Percentiles rank a stretch among this genome's conserved stretches.
Evolutionary conservation across 2,113 vertebrate species (phyloP).

Genomic region (Chionomys nivalis): DNA sequence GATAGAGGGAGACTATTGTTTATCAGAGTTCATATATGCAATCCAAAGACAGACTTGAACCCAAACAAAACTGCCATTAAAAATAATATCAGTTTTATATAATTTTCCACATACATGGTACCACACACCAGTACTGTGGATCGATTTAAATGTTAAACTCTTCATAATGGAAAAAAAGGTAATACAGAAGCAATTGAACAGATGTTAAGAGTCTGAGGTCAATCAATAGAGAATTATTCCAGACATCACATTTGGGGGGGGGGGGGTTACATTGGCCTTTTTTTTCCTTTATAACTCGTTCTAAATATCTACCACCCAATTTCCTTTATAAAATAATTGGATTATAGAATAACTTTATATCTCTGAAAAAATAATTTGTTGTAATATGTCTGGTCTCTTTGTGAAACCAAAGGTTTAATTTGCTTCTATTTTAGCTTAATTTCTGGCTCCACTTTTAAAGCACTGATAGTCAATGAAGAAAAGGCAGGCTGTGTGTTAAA

Average conservation of each 20-base stretch:
- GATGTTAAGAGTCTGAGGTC: slow-evolving; percentile 19
- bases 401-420: slow-evolving; percentile 74
- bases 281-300: background rate
- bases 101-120: background rate
- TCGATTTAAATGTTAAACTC: slow-evolving; percentile 50
- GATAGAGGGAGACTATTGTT: background rate
- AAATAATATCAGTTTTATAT: background rate
- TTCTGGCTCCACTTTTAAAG: slow-evolving; percentile 62
- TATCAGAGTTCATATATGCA: background rate
- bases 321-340: slow-evolving; percentile 65
- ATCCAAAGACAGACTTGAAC: background rate
- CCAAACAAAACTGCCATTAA: background rate
- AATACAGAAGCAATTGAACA: slow-evolving; percentile 51
- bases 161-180: background rate
- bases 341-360: slow-evolving; percentile 49
- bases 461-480: slow-evolving; percentile 44
- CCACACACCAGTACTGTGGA: background rate
- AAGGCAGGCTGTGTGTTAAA: slow-evolving; percentile 64
- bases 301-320: background rate
- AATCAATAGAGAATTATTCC: slow-evolving; percentile 52
- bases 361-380: background rate
- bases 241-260: background rate
- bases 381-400: slow-evolving; percentile 53
- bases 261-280: background rate
- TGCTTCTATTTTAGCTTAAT: slow-evolving; percentile 58